phyloP scores from a whole-genome alignment of 2,888 invertebrate genomes.

The Ethmia dodecea region DNA sequence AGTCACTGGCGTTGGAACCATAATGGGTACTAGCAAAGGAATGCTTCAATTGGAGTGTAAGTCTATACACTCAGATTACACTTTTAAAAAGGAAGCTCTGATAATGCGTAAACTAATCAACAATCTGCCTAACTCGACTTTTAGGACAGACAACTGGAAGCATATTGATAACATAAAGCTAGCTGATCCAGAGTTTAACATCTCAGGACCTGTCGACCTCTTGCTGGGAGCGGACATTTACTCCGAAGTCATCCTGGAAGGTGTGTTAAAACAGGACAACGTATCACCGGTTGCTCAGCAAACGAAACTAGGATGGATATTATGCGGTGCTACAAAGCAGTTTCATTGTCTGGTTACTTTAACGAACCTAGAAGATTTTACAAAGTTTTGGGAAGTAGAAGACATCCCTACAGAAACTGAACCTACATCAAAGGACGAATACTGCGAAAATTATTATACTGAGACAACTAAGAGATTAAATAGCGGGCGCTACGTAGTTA shows the following conservation, averaged over 20 bases:
- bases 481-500: slow-evolving; percentile 3
- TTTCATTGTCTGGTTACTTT: slow-evolving; percentile 6
- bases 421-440: neutral
- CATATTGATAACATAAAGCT: slow-evolving; percentile 1
- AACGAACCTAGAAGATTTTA: neutral
- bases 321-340: slow-evolving; percentile 6
- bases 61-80: slow-evolving; percentile 1
- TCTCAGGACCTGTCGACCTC: neutral
- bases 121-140: neutral
- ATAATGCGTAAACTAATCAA: neutral
- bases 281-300: slow-evolving; percentile 4
- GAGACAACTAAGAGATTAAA: slow-evolving; percentile 1
- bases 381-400: slow-evolving; percentile 4
- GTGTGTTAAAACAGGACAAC: neutral
- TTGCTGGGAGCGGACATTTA: slow-evolving; percentile 4
- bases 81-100: neutral
- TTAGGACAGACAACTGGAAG: neutral
- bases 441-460: neutral
- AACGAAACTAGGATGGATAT: slow-evolving; percentile 11
- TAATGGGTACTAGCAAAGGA: no score
- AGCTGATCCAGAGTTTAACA: slow-evolving; percentile 3
- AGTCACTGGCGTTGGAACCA: no score
- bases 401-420: neutral
- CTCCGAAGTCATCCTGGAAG: neutral
- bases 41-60: neutral